Evolutionary conservation across 2,888 invertebrate species (phyloP).

Genomic region (Punctoribates punctum): DNA sequence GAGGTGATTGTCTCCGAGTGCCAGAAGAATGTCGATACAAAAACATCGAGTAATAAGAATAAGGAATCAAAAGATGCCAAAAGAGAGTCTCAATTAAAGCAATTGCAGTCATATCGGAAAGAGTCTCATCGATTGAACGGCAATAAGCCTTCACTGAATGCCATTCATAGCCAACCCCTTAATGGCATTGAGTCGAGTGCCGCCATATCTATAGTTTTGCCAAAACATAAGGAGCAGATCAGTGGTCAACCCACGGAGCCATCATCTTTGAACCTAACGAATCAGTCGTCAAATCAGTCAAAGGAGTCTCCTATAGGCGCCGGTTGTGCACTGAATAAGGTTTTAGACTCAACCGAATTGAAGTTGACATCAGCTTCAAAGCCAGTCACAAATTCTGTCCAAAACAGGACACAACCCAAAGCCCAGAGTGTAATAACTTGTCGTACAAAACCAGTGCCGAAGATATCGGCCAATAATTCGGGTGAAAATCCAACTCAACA

Average conservation of each 20-base stretch:
- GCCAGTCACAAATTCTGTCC: background rate
- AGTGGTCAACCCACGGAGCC: background rate
- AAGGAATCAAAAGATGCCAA: constrained; percentile 27
- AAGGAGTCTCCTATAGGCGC: background rate
- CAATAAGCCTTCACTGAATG: background rate
- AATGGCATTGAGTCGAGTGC: constrained; percentile 6
- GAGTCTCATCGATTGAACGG: constrained; percentile 28
- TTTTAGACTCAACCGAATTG: background rate
- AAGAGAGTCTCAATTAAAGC: constrained; percentile 36
- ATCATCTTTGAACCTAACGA: background rate
- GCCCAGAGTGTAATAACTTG: constrained; percentile 20
- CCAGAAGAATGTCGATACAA: background rate
- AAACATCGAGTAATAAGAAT: background rate
- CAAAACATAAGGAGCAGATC: constrained; percentile 21
- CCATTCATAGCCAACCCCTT: background rate
- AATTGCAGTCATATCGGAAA: constrained; percentile 35
- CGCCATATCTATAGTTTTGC: constrained; percentile 32
- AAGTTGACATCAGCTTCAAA: background rate
- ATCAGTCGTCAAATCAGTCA: constrained; percentile 11
- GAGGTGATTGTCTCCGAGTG: background rate
- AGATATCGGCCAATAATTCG: background rate
- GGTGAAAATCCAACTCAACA: background rate
- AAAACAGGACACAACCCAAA: background rate
- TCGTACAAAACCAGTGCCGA: constrained; percentile 8
- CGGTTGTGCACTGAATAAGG: background rate